These are phyloP conservation scores for Syrphus vitripennis DNA, from an alignment of 2,888 invertebrate species.

Conservation along the genomic window DNA sequence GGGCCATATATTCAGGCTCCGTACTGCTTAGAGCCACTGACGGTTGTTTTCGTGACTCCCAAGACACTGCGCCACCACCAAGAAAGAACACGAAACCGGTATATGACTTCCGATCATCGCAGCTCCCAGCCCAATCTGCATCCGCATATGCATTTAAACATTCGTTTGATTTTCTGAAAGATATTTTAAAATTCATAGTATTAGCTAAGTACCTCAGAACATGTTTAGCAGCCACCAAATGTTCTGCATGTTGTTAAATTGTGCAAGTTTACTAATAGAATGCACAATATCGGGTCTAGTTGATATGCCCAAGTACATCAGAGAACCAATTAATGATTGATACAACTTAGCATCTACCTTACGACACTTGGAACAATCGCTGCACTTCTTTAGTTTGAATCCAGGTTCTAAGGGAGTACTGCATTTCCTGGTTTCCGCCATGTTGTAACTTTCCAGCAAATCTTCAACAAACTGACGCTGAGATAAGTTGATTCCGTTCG, in stretches of 20 bases:
- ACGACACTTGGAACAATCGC: not conserved
- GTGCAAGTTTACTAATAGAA: constrained; percentile 29
- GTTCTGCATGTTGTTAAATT: constrained; percentile 26
- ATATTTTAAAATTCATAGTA: constrained; percentile 12
- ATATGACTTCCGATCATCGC: too few relatives aligned
- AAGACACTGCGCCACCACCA: constrained; percentile 28
- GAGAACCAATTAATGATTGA: not conserved
- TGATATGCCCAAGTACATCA: not conserved
- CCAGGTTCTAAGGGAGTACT: not conserved
- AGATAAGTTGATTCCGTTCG: not conserved
- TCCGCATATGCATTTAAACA: constrained; percentile 37
- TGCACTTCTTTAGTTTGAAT: too few relatives aligned
- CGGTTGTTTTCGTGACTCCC: constrained; percentile 52
- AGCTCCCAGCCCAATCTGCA: constrained; percentile 61
- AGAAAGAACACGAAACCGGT: not conserved
- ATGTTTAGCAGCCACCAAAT: too few relatives aligned
- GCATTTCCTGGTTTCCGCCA: not conserved
- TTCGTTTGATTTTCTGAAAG: constrained; percentile 7
- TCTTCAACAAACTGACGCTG: not conserved
- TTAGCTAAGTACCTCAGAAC: too few relatives aligned
- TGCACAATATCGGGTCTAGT: constrained; percentile 60
- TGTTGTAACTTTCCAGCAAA: not conserved
- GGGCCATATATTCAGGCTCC: too few relatives aligned
- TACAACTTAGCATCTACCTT: not conserved
- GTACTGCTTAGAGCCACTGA: constrained; percentile 60